phyloP scores from a whole-genome alignment of 2,797 vertebrate species.

The Channa striata region DNA sequence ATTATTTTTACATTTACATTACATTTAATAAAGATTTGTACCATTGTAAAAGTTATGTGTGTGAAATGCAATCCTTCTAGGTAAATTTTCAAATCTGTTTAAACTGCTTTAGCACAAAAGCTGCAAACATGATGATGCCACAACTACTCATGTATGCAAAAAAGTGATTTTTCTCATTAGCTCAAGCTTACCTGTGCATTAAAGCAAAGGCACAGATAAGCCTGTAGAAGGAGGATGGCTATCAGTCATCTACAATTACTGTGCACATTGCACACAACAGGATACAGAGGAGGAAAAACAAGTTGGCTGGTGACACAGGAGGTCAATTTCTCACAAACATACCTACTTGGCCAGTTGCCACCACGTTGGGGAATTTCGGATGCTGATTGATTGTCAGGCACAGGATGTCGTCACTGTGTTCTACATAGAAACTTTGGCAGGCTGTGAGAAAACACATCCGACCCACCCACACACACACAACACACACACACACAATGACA shows the following conservation, averaged over 20 bases:
- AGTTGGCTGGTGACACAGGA: slow-evolving; percentile 60
- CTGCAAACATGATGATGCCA: slow-evolving; percentile 4
- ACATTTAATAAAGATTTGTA: too few species aligned
- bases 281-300: slow-evolving; percentile 39
- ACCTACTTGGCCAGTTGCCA: slow-evolving; percentile 99
- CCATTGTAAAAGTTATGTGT: not conserved
- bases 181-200: not conserved
- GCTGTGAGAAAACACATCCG: slow-evolving; percentile 80
- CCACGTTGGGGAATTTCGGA: slow-evolving; percentile 98
- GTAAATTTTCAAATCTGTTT: not conserved
- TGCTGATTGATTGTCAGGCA: slow-evolving; percentile 99
- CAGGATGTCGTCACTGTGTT: slow-evolving; percentile 99
- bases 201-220: slow-evolving; percentile 2
- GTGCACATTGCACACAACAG: slow-evolving; percentile 24
- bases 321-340: slow-evolving; percentile 89
- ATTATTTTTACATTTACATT: not conserved
- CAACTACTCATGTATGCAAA: slow-evolving; percentile 15
- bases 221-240: not conserved
- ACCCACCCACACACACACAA: slow-evolving; percentile 29
- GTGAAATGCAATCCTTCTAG: not conserved
- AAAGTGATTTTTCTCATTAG: slow-evolving; percentile 16
- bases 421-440: slow-evolving; percentile 98
- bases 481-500: slow-evolving; percentile 6
- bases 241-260: slow-evolving; percentile 8
- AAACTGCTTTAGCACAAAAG: not conserved